These are phyloP conservation scores for Budorcas taxicolor DNA, from an alignment of 2,113 vertebrate genomes.

Conservation along the genomic window DNA sequence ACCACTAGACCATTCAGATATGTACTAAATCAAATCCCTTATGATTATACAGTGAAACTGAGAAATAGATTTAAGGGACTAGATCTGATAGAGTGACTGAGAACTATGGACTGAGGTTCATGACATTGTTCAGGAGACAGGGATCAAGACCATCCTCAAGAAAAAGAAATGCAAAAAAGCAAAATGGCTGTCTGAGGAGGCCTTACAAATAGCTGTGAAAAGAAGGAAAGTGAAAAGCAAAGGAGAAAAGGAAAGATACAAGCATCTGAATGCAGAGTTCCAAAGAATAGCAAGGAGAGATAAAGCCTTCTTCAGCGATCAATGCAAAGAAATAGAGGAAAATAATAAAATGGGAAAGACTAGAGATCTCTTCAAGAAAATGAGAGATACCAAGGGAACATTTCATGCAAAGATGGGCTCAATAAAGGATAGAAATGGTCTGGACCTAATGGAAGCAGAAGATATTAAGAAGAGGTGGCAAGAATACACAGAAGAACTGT, in stretches of 20 bases:
- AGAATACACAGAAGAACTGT: background rate
- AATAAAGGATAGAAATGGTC: background rate
- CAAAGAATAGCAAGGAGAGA: background rate
- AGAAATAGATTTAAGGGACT: background rate
- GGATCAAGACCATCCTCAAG: background rate
- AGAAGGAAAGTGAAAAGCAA: background rate
- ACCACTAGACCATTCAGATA: background rate
- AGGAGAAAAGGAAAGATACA: background rate
- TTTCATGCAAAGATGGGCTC: background rate
- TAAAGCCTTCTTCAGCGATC: background rate
- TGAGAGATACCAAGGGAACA: background rate
- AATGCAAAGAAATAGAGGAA: background rate
- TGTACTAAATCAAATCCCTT: background rate
- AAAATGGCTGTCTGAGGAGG: background rate
- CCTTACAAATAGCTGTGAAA: background rate
- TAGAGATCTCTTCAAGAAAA: background rate
- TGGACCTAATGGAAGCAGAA: background rate
- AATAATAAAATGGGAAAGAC: background rate
- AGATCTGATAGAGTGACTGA: background rate
- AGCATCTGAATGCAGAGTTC: background rate
- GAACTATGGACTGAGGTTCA: background rate
- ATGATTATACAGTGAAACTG: background rate
- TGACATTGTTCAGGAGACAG: background rate
- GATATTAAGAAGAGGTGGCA: background rate
- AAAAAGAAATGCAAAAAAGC: background rate